A percentile compares a stretch with the other conserved stretches of the same genome.
Conservation (phyloP, 2,797 vertebrate species). For the Coluber constrictor region DNA sequence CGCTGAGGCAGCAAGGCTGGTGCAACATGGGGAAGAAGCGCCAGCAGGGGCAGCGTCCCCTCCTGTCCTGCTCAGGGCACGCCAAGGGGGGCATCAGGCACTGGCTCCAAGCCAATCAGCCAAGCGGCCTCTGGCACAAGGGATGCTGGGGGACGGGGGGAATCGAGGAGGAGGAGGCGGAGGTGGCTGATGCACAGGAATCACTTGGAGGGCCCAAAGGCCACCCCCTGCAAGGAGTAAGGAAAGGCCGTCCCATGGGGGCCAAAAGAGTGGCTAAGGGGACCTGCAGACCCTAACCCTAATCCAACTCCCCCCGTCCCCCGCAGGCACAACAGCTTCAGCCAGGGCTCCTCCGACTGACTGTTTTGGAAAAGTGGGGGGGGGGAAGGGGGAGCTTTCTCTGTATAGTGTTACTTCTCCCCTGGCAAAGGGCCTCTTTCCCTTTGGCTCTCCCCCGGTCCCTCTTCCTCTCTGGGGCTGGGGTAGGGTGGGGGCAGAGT, state of each 20-base stretch:
- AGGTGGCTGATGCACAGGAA: background rate
- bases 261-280: background rate
- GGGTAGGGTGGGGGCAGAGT: background rate
- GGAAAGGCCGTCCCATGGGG: background rate
- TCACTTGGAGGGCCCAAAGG: background rate
- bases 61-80: background rate
- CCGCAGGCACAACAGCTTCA: too few relatives aligned
- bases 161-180: background rate
- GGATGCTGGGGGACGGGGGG: background rate
- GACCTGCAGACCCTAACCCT: background rate
- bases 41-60: background rate
- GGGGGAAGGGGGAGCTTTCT: background rate
- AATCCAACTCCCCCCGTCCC: too few relatives aligned
- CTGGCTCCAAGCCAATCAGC: background rate
- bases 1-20: background rate
- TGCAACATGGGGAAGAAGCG: background rate
- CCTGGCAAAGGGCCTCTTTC: too few relatives aligned
- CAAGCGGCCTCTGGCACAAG: background rate
- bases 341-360: too few relatives aligned
- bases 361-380: background rate
- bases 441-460: background rate
- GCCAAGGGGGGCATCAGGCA: background rate
- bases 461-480: background rate
- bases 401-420: accelerated
- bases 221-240: accelerated